These are phyloP conservation scores for Trinectes maculatus DNA, from an alignment of 2,113 vertebrate species.

Conservation along the genomic window DNA sequence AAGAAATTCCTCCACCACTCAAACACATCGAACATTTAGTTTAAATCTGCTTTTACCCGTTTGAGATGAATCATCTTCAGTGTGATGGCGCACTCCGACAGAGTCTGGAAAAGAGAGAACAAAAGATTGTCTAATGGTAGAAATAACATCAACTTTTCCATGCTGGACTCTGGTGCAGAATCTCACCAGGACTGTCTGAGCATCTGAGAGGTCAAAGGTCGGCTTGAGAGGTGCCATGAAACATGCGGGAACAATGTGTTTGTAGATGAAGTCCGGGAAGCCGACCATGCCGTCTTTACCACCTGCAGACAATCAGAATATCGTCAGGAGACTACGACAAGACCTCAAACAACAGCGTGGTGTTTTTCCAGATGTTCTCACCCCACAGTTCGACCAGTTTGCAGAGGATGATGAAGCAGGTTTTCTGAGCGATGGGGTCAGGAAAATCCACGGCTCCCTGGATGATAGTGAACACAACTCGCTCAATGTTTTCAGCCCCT, in stretches of 20 bases:
- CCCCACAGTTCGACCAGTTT: constrained; percentile 91
- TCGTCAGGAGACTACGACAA: neutral
- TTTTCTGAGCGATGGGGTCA: constrained; percentile 96
- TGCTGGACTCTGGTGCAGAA: neutral
- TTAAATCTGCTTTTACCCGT: constrained; percentile 83
- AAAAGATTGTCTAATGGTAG: neutral
- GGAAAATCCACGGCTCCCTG: constrained; percentile 98
- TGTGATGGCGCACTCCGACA: constrained; percentile 94
- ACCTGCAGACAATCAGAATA: constrained; percentile 76
- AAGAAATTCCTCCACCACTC: no score
- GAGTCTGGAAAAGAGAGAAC: constrained; percentile 81
- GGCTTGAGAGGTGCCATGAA: constrained; percentile 97
- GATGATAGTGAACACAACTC: constrained; percentile 93
- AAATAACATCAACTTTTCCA: neutral
- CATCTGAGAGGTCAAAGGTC: constrained; percentile 96
- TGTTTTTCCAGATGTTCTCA: constrained; percentile 8
- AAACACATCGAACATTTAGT: no score
- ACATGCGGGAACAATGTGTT: constrained; percentile 96
- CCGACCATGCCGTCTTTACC: constrained; percentile 96
- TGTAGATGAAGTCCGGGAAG: constrained; percentile 98
- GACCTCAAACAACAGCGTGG: no score
- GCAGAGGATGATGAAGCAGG: constrained; percentile 96
- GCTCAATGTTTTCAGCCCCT: constrained; percentile 94
- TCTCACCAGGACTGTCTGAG: constrained; percentile 93
- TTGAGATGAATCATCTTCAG: constrained; percentile 98